Percentiles rank a stretch among this genome's conserved stretches.
phyloP scores from a whole-genome alignment of 2,888 invertebrate genomes.

The Melitaea athalia region DNA sequence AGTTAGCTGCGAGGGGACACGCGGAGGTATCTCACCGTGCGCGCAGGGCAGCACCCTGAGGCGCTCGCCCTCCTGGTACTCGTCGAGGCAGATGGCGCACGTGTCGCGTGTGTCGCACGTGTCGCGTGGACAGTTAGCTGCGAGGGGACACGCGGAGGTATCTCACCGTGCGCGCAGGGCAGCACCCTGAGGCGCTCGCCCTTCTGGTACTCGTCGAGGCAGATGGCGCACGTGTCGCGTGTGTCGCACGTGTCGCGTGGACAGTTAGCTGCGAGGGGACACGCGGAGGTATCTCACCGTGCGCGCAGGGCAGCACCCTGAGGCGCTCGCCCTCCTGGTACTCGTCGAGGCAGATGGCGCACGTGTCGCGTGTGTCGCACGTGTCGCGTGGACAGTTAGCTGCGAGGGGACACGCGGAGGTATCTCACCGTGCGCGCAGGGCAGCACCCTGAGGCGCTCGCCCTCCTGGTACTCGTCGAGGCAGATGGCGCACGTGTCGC shows the following conservation, averaged over 20 bases:
- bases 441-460: constrained; percentile 95
- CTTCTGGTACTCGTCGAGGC: constrained; percentile 97
- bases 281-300: constrained; percentile 79
- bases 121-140: constrained; percentile 93
- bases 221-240: constrained; percentile 99
- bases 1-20: constrained; percentile 84
- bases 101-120: no score
- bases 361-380: no score
- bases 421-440: constrained; percentile 92
- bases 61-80: constrained; percentile 97
- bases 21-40: constrained; percentile 83
- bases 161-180: constrained; percentile 94
- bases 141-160: no score
- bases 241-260: no score
- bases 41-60: constrained; percentile 96
- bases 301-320: constrained; percentile 96
- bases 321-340: constrained; percentile 97
- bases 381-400: no score
- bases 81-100: constrained; percentile 99
- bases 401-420: constrained; percentile 49
- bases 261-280: constrained; percentile 85
- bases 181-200: constrained; percentile 96
- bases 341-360: constrained; percentile 99
- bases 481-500: constrained; percentile 99
- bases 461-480: constrained; percentile 98